These are phyloP conservation scores for Oriolus oriolus DNA, from an alignment of 2,113 vertebrate genomes.

Conservation along the genomic window DNA sequence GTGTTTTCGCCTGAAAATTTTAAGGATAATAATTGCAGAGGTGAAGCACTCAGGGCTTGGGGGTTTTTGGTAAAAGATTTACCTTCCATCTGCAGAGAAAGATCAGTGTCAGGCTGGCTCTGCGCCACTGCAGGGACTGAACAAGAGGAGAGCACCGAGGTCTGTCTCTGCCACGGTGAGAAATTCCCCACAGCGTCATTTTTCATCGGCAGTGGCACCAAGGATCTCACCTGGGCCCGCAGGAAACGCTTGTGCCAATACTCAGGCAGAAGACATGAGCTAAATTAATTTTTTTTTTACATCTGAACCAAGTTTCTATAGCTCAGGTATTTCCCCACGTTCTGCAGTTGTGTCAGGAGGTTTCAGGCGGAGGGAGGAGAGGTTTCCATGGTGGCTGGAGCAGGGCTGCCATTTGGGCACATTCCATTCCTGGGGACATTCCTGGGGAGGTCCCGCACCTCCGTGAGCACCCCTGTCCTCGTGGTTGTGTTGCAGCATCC, in stretches of 20 bases:
- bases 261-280: neutral
- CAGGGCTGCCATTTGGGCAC: neutral
- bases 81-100: neutral
- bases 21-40: neutral
- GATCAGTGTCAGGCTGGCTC: neutral
- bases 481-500: neutral
- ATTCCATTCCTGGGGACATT: neutral
- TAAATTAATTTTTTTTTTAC: neutral
- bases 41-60: neutral
- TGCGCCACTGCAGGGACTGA: neutral
- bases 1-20: neutral
- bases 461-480: fast-evolving
- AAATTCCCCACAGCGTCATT: neutral
- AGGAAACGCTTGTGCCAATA: neutral
- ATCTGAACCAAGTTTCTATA: neutral
- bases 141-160: neutral
- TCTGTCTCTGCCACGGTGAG: neutral
- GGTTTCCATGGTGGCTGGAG: neutral
- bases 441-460: neutral
- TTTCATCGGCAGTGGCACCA: neutral
- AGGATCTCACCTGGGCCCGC: neutral
- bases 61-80: neutral
- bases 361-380: neutral
- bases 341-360: neutral
- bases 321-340: neutral